Evolutionary conservation across 2,113 vertebrate species (phyloP), one percentile per base, ranked within the genome.

Genomic region (Bagarius yarrelli): DNA sequence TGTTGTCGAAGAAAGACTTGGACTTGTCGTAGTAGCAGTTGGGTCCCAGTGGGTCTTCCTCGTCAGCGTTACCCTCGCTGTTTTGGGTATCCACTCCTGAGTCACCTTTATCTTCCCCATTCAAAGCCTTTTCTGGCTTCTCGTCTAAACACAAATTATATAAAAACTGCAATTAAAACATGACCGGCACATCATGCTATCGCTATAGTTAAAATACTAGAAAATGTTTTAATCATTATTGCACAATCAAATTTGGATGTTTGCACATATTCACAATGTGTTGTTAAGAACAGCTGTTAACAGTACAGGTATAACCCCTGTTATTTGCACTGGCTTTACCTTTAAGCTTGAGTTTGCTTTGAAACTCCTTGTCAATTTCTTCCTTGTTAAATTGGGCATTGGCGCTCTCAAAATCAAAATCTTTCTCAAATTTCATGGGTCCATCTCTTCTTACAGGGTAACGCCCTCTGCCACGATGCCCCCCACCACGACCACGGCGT

Each of bases 341-440:
- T 96, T 96, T 99, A 81, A 98, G 92, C 84, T 98, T 99, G 66
- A 99, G 96, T 88, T 99, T 98, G 91, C 89, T 98, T 89, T 99
- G 97, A 80, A 99, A 96, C 86, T 99, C 97, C 86, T 95, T 95
- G 91, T 98, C 96, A 16, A 99, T 97, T 86, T 99, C 97, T 40
- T 98, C 97, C 88, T 98, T 99, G 90, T 99, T 97, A 89, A 99
- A 98, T 32, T 98, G 97, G 0, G 97, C 97, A 74, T 98, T 99
- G 81, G 97, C 96, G 78, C 95, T 98, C 93, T 98, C 97, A 84
- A 99, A 99, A 91, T 99, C 97, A 82, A 99, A 99, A 88, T 99
- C 97, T 89, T 98, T 96, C 83, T 98, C 97, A 90, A 99, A 99
- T 89, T 98, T 99, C 95, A 98, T 95, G 15, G 95, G 95, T 47